A percentile compares a stretch with the other conserved stretches of the same genome.
Evolutionary conservation across 2,888 invertebrate genomes (phyloP).

Genomic region (Eucera pruinosa): DNA sequence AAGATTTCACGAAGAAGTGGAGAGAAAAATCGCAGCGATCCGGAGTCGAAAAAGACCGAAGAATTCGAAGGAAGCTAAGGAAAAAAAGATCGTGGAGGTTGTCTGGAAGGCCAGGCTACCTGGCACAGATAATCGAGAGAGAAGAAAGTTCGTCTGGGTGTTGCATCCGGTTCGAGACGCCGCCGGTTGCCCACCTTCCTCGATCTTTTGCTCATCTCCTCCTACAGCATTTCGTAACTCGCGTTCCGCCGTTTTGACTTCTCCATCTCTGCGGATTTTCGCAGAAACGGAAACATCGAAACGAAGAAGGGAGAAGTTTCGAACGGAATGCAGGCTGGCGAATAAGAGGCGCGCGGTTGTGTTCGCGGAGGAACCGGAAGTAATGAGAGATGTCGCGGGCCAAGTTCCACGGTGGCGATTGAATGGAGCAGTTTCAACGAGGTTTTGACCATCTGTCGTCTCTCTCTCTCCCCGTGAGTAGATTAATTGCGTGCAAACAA

Average conservation of each 20-base stretch:
- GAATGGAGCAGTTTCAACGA: conserved; percentile 47
- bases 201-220: conserved; percentile 26
- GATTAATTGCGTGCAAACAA: neutral
- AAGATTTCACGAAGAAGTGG: neutral
- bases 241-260: neutral
- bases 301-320: neutral
- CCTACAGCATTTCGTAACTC: conserved; percentile 30
- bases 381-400: conserved; percentile 27
- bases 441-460: conserved; percentile 42
- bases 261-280: neutral
- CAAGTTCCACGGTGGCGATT: conserved; percentile 36
- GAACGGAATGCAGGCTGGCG: conserved; percentile 27
- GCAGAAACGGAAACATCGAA: neutral
- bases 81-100: conserved; percentile 14
- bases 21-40: neutral
- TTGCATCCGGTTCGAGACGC: conserved; percentile 58
- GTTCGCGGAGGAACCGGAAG: conserved; percentile 9
- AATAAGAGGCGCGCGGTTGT: too few relatives aligned
- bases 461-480: conserved; percentile 61
- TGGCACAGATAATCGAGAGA: conserved; percentile 50
- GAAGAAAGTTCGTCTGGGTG: conserved; percentile 62
- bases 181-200: conserved; percentile 20
- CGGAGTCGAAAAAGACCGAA: conserved; percentile 9
- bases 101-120: conserved; percentile 37
- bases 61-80: neutral